Evolutionary conservation across 2,888 invertebrate species (phyloP).

Genomic region (Drosophila ustulata): DNA sequence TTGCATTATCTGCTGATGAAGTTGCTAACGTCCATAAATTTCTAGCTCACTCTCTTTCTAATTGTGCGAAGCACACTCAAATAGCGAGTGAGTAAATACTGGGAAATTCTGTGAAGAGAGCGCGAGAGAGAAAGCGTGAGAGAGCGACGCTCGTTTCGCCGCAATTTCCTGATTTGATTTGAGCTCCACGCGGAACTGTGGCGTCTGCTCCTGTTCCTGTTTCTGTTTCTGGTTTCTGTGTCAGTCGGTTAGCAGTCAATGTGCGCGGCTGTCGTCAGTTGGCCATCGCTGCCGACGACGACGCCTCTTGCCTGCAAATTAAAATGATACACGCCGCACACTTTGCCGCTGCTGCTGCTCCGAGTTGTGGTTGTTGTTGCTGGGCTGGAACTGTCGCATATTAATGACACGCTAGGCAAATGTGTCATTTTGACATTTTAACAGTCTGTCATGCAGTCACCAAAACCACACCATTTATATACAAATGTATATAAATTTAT

Average conservation of each 20-base stretch:
- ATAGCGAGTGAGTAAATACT: slow-evolving; percentile 54
- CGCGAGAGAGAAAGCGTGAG: slow-evolving; percentile 8
- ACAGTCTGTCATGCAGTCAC: slow-evolving; percentile 78
- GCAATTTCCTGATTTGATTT: slow-evolving; percentile 32
- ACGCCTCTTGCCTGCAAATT: slow-evolving; percentile 36
- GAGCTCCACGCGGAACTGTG: slow-evolving; percentile 11
- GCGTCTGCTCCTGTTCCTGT: slow-evolving; percentile 28
- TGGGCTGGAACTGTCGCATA: slow-evolving; percentile 68
- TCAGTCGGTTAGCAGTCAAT: slow-evolving; percentile 77
- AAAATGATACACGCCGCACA: slow-evolving; percentile 35
- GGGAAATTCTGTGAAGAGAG: slow-evolving; percentile 55
- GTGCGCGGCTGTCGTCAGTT: slow-evolving; percentile 50
- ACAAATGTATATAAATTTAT: slow-evolving; percentile 14
- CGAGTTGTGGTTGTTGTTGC: slow-evolving; percentile 28
- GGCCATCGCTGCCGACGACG: slow-evolving; percentile 12
- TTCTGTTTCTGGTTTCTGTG: slow-evolving; percentile 65
- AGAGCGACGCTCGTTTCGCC: slow-evolving; percentile 40
- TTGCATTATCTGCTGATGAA: slow-evolving; percentile 21
- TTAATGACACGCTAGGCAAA: slow-evolving; percentile 81
- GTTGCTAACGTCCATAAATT: not conserved
- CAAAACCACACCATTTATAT: slow-evolving; percentile 69
- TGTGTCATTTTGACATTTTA: slow-evolving; percentile 81
- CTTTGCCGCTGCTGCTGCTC: slow-evolving; percentile 9
- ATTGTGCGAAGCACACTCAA: slow-evolving; percentile 22
- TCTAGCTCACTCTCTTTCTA: not conserved